A percentile compares a stretch with the other conserved stretches of the same genome.
Conservation (phyloP, 1,140 invertebrate genomes). For the Cyclina sinensis region DNA sequence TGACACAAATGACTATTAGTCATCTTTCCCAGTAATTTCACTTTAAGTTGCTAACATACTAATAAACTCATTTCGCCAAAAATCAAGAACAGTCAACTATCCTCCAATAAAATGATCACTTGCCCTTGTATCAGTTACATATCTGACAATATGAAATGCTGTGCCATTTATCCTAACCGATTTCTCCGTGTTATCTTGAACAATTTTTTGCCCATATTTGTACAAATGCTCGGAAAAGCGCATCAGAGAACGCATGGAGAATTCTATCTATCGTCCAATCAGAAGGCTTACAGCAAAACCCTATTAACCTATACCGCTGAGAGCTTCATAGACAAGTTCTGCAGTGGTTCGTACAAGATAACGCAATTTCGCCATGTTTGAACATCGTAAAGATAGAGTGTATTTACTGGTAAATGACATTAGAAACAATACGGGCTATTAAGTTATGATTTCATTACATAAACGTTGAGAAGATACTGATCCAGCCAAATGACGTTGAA, state of each 20-base stretch:
- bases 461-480: constrained; percentile 8
- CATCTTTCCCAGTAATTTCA: too few species aligned
- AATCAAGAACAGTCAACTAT: too few species aligned
- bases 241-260: constrained; percentile 14
- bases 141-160: constrained; percentile 4
- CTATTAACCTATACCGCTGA: constrained; percentile 40
- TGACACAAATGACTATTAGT: too few species aligned
- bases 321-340: constrained; percentile 18
- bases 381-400: constrained; percentile 31
- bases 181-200: constrained; percentile 33
- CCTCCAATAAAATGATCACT: not conserved
- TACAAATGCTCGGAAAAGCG: constrained; percentile 28
- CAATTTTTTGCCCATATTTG: constrained; percentile 38
- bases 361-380: constrained; percentile 34
- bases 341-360: constrained; percentile 31
- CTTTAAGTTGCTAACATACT: too few species aligned
- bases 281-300: not conserved
- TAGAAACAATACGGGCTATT: constrained; percentile 25
- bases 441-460: constrained; percentile 37
- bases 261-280: constrained; percentile 47
- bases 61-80: too few species aligned
- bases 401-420: constrained; percentile 15
- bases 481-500: not conserved
- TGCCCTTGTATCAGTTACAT: not conserved
- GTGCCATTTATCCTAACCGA: not conserved